Evolutionary conservation across 2,113 vertebrate genomes (phyloP).

Genomic region (Corydoras sp.): DNA sequence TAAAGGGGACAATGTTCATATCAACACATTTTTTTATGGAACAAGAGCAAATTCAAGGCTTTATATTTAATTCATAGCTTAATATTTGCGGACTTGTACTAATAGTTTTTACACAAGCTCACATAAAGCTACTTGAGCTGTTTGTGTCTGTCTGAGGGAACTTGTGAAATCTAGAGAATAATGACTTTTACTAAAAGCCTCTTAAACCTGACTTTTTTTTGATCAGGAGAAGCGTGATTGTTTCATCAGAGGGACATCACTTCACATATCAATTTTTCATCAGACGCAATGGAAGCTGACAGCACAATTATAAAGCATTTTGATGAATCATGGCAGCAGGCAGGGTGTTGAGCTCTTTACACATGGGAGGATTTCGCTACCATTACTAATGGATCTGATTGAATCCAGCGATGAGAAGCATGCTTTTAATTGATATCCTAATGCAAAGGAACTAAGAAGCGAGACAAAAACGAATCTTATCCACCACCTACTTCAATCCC

Average conservation of each 20-base stretch:
- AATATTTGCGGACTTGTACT: slow-evolving; percentile 1
- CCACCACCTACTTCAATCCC: neutral
- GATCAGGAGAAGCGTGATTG: slow-evolving; percentile 7
- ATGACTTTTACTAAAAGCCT: slow-evolving; percentile 22
- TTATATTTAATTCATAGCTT: slow-evolving; percentile 8
- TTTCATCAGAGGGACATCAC: slow-evolving; percentile 28
- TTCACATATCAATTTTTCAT: slow-evolving; percentile 44
- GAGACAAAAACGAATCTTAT: slow-evolving; percentile 14
- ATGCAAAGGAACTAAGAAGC: slow-evolving; percentile 38
- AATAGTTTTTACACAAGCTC: neutral
- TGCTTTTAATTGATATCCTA: slow-evolving; percentile 38
- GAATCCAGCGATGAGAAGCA: slow-evolving; percentile 3
- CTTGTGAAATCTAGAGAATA: neutral
- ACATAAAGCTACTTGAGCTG: neutral
- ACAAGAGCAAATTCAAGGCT: no score
- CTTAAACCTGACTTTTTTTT: slow-evolving; percentile 5
- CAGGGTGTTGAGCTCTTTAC: slow-evolving; percentile 31
- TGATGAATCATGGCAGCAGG: slow-evolving; percentile 47
- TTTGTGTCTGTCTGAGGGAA: neutral
- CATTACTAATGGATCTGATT: slow-evolving; percentile 19
- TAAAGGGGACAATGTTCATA: no score
- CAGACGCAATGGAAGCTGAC: slow-evolving; percentile 33
- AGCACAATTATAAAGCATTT: slow-evolving; percentile 51
- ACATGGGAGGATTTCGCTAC: slow-evolving; percentile 29
- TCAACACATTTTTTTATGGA: no score